Percentiles rank a stretch among this genome's conserved stretches.
Evolutionary conservation across 2,888 invertebrate genomes (phyloP).

Genomic region (Nomada hirtipes): DNA sequence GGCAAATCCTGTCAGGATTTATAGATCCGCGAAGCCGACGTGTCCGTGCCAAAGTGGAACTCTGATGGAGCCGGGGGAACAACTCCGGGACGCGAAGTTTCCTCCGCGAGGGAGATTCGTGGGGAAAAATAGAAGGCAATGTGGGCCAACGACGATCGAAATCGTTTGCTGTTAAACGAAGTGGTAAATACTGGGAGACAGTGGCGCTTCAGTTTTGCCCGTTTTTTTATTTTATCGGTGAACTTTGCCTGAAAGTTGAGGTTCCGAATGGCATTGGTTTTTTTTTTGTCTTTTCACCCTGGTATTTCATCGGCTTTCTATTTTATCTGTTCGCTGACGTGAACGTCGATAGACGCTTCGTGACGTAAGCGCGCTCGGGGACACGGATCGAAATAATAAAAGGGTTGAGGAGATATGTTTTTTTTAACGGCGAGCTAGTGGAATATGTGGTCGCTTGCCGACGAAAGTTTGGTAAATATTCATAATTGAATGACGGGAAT

Average conservation of each 20-base stretch:
- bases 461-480: no score
- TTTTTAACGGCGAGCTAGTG: no score
- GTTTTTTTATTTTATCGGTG: neutral
- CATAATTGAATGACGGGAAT: no score
- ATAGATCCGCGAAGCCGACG: constrained; percentile 14
- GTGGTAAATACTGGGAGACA: constrained; percentile 2
- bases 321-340: neutral
- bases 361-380: no score
- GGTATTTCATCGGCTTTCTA: neutral
- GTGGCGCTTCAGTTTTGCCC: neutral
- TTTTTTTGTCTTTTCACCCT: no score
- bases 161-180: neutral
- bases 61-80: neutral
- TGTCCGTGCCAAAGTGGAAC: constrained; percentile 3
- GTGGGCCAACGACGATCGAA: constrained; percentile 18
- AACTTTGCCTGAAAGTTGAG: neutral
- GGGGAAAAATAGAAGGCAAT: neutral
- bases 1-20: constrained; percentile 41
- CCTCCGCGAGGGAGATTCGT: neutral
- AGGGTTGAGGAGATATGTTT: no score
- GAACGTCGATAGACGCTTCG: no score
- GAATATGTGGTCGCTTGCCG: no score
- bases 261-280: neutral
- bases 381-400: no score
- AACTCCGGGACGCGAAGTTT: neutral